These are phyloP conservation scores for Gobionotothen gibberifrons DNA, from an alignment of 2,797 vertebrate genomes.

Conservation along the genomic window DNA sequence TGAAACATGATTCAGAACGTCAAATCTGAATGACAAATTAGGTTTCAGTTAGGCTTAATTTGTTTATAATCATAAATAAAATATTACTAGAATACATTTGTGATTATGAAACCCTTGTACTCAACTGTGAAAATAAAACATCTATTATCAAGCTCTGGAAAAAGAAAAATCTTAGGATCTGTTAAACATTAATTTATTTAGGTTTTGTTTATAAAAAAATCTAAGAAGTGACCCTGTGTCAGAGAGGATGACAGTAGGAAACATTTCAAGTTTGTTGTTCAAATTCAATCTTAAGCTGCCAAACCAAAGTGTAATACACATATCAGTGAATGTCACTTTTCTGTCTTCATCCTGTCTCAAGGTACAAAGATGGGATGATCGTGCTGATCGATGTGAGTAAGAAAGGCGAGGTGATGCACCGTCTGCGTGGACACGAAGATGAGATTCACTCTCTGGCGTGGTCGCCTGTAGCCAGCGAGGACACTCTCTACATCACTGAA, in stretches of 20 bases:
- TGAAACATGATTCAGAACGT: not conserved
- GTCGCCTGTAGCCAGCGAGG: conserved; percentile 88
- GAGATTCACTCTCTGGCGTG: conserved; percentile 96
- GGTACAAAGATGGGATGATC: conserved; percentile 97
- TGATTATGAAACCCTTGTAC: too few relatives aligned
- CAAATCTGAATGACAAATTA: not conserved
- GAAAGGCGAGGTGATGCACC: conserved; percentile 90
- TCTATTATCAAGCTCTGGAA: not conserved
- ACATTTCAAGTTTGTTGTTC: not conserved
- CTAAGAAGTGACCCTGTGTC: too few relatives aligned
- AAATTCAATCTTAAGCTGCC: not conserved
- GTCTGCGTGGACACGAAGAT: conserved; percentile 94
- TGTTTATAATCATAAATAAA: too few relatives aligned
- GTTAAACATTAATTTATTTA: too few relatives aligned
- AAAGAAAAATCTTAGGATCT: too few relatives aligned
- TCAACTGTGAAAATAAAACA: too few relatives aligned
- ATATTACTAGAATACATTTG: too few relatives aligned
- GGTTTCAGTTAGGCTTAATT: too few relatives aligned
- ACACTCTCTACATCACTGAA: conserved; percentile 60
- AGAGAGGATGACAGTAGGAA: too few relatives aligned
- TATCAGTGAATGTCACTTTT: not conserved
- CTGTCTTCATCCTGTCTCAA: conserved; percentile 51
- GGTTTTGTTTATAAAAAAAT: too few relatives aligned
- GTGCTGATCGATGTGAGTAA: conserved; percentile 92
- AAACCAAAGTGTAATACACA: not conserved